Base-by-base conservation (phyloP, 2,113 vertebrate species). In the Chaenocephalus aceratus region DNA sequence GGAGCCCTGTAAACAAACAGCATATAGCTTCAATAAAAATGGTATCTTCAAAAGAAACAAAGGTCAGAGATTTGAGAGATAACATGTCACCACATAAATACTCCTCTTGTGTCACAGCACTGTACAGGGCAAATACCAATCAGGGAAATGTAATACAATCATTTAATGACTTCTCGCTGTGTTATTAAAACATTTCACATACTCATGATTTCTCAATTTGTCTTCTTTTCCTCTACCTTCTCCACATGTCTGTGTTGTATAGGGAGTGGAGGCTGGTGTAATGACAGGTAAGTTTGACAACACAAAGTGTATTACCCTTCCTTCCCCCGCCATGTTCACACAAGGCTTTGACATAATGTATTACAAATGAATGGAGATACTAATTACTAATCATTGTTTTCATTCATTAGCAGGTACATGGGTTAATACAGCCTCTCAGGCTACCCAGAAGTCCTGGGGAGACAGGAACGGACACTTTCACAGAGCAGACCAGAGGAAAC, bases 371-470 rank as follows among this genome's bases (percentile, higher is more conserved):
- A 30, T 16, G 16, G 11, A 7, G 1, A 12, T 14, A 16, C 44
- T 4, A 76, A 60, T 52, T 7, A 21, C 3, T 44, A 0, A 15
- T 15, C 63, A 10, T 23, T 52, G 6, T 44, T 21, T 90, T 82
- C 86, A 21, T 93, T 87, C 64, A 48, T 86, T 78, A 94, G 94
- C 93, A 77, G 76, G 95, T 49, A 94, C 91, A 61, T 99, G 98
- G 97, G 94, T 96, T 53, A 97, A 92, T 80, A 96, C 97, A 51
- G 96, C 95, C 80, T 97, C 96, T 81, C 97, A 97, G 85, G 96
- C 94, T 77, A 95, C 95, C 65, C 96, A 96, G 75, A 98, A 97
- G 84, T 93, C 95, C 53, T 99, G 97, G 97, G 89, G 93, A 62
- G 98, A 99, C 84, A 96, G 96, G 89, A 93, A 88, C 56, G 93